A percentile compares a stretch with the other conserved stretches of the same genome.
Evolutionary conservation across 2,888 invertebrate species (phyloP).

Genomic region (Dolichomitus sp.): DNA sequence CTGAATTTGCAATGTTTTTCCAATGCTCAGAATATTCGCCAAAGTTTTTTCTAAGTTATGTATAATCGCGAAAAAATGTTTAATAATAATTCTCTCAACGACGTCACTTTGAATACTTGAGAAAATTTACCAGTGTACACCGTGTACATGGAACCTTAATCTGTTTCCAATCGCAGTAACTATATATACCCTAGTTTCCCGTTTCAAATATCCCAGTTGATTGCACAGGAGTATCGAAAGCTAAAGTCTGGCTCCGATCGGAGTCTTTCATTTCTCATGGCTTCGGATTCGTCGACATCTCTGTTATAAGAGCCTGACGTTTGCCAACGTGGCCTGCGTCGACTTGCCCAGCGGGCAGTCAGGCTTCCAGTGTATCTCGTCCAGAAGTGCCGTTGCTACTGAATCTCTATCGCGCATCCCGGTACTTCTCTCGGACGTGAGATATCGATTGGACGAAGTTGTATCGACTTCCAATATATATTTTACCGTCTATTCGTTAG

Average conservation of each 20-base stretch:
- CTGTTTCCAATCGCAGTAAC: background rate
- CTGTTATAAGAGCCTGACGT: conserved; percentile 29
- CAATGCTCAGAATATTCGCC: too few species aligned
- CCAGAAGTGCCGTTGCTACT: background rate
- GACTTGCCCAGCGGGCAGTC: background rate
- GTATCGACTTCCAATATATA: conserved; percentile 19
- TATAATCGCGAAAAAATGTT: too few species aligned
- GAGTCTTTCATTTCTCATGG: conserved; percentile 19
- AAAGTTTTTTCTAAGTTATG: too few species aligned
- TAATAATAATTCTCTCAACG: too few species aligned
- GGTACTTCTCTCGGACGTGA: conserved; percentile 22
- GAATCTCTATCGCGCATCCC: conserved; percentile 7
- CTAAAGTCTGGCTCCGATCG: conserved; percentile 4
- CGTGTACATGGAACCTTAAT: background rate
- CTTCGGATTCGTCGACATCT: conserved; percentile 18
- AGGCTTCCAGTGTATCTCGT: background rate
- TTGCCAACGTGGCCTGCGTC: conserved; percentile 15
- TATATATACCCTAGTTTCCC: background rate
- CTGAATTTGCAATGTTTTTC: too few species aligned
- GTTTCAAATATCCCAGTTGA: conserved; percentile 3
- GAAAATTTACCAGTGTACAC: too few species aligned
- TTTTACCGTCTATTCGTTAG: conserved; percentile 1
- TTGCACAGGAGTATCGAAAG: background rate
- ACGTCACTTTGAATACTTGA: too few species aligned
- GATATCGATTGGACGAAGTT: conserved; percentile 30